These are phyloP conservation scores for Smittia aterrima DNA, from an alignment of 2,888 invertebrate genomes.

Conservation along the genomic window DNA sequence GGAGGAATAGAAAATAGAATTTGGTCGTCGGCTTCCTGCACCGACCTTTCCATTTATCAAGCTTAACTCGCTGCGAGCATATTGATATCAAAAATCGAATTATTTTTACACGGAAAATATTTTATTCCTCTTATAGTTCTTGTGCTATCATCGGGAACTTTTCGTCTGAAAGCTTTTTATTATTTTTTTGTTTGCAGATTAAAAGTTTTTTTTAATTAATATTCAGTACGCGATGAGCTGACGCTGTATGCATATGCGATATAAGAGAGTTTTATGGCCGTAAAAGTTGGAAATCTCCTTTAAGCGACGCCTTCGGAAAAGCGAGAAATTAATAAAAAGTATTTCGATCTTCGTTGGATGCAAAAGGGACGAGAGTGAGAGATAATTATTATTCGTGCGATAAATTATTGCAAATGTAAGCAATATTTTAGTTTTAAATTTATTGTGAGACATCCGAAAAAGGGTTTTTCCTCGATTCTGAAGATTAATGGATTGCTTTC, in stretches of 20 bases:
- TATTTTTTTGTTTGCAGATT: conserved; percentile 34
- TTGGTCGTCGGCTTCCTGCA: neutral
- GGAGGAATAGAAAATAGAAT: too few relatives aligned
- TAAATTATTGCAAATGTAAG: conserved; percentile 29
- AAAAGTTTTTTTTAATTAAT: conserved; percentile 40
- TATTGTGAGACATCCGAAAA: neutral
- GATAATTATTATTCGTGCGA: conserved; percentile 13
- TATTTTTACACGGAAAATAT: conserved; percentile 7
- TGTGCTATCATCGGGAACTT: neutral
- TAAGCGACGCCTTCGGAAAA: too few relatives aligned
- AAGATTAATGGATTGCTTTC: conserved; percentile 31
- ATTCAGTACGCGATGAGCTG: conserved; percentile 21
- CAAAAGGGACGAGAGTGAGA: conserved; percentile 9
- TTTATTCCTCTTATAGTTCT: conserved; percentile 1
- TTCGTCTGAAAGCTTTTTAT: neutral
- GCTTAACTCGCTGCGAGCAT: conserved; percentile 20
- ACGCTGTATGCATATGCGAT: neutral
- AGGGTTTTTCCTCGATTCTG: neutral
- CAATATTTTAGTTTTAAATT: conserved; percentile 29
- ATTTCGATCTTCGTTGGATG: neutral
- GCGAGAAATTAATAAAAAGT: conserved; percentile 4
- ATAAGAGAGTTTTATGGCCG: conserved; percentile 11
- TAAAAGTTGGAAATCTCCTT: neutral
- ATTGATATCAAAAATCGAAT: conserved; percentile 40
- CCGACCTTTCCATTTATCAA: conserved; percentile 15